Base-by-base conservation (phyloP, 2,888 invertebrate genomes). In the Pogonocherus hispidulus region DNA sequence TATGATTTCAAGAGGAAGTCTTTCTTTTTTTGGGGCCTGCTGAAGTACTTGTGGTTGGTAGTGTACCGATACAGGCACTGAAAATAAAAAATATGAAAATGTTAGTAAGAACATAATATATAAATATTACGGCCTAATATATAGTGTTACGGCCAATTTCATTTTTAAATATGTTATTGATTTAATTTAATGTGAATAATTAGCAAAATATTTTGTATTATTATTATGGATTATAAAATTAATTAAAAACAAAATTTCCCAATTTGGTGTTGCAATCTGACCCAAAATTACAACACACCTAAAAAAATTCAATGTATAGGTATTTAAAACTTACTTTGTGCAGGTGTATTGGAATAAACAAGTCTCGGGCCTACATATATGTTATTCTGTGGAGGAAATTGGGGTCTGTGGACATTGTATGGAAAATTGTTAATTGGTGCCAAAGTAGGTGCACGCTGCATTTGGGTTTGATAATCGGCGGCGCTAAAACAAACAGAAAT, bases 51-150 rank as follows among this genome's bases (percentile, higher is more conserved):
- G 56, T n/a, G 44, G 22, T 23, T n/a, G 19, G 11, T 37, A 19
- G 3, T 19, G 37, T 9, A 44, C 14, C 9, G 32, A 9, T 11
- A 55, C n/a, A 8, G 37, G 9, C 19, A 55, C 55, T 55, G 20
- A 37, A 55, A 37, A 19, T 37, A 51, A 27, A 0, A 23, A 49
- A 47, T 47, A 47, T 44, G n/a, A n/a, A n/a, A n/a, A n/a, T n/a
- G n/a, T n/a, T n/a, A n/a, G n/a, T n/a, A n/a, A n/a, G n/a, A n/a
- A n/a, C n/a, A n/a, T n/a, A n/a, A n/a, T n/a, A n/a, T n/a, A n/a
- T n/a, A n/a, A n/a, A n/a, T n/a, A n/a, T n/a, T n/a, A n/a, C n/a
- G n/a, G n/a, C n/a, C n/a, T n/a, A n/a, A n/a, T n/a, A n/a, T n/a
- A n/a, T n/a, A n/a, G n/a, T n/a, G n/a, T n/a, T n/a, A n/a, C n/a